Conservation (phyloP, 2,797 vertebrate genomes). For the Malurus splendens region DNA sequence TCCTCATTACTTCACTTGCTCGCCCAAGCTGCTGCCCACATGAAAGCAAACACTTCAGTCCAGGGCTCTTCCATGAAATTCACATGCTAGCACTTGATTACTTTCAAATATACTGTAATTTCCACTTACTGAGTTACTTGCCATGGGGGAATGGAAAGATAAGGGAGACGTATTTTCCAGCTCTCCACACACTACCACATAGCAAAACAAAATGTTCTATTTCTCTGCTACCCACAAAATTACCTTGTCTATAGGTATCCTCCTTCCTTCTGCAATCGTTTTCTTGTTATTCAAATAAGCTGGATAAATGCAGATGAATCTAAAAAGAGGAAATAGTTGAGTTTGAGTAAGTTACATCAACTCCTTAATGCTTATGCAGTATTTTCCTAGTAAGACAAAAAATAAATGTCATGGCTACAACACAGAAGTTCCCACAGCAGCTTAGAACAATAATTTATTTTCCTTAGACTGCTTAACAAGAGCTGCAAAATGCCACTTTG, state of each 20-base stretch:
- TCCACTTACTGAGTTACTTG: background rate
- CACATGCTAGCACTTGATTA: background rate
- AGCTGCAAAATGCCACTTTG: background rate
- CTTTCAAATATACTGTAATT: background rate
- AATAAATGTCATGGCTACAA: background rate
- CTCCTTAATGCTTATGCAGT: background rate
- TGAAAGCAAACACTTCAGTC: background rate
- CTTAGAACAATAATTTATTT: background rate
- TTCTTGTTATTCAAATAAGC: slow-evolving; percentile 96
- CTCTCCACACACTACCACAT: background rate
- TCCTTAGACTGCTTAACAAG: background rate
- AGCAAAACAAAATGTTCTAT: background rate
- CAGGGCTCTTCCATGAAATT: background rate
- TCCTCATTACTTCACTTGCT: background rate
- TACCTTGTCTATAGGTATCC: slow-evolving; percentile 89
- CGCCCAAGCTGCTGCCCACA: background rate
- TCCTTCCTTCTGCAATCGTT: slow-evolving; percentile 89
- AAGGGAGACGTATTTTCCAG: background rate
- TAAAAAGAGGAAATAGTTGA: slow-evolving; percentile 45
- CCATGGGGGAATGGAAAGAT: background rate
- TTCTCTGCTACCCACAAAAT: background rate
- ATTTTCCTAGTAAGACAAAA: background rate
- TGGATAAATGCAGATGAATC: slow-evolving; percentile 92
- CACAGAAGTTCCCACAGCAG: background rate
- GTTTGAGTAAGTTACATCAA: background rate